phyloP scores from a whole-genome alignment of 2,113 vertebrate genomes.

The Colossoma macropomum region DNA sequence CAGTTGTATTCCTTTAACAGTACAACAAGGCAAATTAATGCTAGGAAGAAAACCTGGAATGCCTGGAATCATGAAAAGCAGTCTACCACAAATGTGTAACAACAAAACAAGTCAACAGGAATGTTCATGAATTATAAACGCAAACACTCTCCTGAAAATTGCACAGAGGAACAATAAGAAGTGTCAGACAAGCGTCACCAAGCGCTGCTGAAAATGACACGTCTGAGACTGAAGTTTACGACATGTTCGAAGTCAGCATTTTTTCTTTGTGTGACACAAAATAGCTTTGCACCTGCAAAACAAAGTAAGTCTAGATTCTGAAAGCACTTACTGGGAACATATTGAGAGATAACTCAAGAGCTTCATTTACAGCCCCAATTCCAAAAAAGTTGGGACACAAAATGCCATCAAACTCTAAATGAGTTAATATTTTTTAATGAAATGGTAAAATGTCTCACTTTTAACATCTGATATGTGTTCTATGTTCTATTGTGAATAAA shows the following conservation, averaged over 20 bases:
- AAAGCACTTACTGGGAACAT: not conserved
- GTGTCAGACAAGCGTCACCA: not conserved
- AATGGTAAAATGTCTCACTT: no score
- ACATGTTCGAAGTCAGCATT: not conserved
- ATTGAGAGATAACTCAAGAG: not conserved
- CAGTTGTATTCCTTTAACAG: no score
- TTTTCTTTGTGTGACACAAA: not conserved
- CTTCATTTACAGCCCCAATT: no score
- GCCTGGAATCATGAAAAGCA: no score
- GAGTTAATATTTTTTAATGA: no score
- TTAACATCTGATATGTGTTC: no score
- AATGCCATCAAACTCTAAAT: no score
- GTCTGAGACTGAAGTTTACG: not conserved
- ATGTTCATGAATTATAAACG: not conserved
- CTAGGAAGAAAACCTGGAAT: no score
- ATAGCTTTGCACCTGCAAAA: not conserved
- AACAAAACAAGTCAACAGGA: not conserved
- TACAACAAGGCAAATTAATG: no score
- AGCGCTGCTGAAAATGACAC: not conserved
- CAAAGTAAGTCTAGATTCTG: not conserved
- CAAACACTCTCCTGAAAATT: not conserved
- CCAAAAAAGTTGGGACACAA: no score
- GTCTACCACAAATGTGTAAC: no score
- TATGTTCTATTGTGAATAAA: no score
- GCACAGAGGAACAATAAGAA: not conserved